These are phyloP conservation scores for Crenuchus spilurus DNA, from an alignment of 2,797 vertebrate genomes.

Conservation along the genomic window DNA sequence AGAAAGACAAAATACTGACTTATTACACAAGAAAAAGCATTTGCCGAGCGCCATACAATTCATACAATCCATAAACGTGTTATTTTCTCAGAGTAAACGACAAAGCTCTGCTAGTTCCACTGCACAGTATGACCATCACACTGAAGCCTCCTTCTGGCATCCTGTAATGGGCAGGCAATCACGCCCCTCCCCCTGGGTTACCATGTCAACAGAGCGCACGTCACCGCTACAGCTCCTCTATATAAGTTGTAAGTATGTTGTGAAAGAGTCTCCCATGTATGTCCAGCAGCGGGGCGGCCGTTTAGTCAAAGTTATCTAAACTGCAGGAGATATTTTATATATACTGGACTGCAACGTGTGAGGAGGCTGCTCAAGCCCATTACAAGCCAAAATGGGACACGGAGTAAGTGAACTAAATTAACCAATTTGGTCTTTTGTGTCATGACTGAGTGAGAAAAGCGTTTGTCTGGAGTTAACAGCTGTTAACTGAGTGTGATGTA, in stretches of 20 bases:
- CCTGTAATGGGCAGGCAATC: constrained; percentile 4
- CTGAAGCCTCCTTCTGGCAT: neutral
- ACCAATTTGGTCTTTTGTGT: no score
- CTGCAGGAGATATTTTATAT: constrained; percentile 5
- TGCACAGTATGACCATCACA: neutral
- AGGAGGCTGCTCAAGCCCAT: neutral
- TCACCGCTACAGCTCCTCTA: constrained; percentile 24
- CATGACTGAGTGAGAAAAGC: neutral
- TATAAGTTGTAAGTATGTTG: constrained; percentile 39
- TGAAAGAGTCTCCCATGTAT: neutral
- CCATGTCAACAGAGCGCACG: constrained; percentile 43
- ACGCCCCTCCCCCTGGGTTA: constrained; percentile 36
- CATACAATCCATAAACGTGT: no score
- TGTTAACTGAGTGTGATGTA: no score
- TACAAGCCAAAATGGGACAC: constrained; percentile 49
- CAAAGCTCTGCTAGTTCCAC: neutral
- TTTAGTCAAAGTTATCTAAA: neutral
- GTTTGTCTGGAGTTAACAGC: no score
- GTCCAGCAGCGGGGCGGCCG: neutral
- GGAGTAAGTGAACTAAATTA: constrained; percentile 52
- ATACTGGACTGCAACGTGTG: neutral
- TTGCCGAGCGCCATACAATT: no score
- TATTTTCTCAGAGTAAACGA: neutral
- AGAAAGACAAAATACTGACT: no score
- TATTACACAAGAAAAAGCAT: no score